A percentile compares a stretch with the other conserved stretches of the same genome.
Conservation (phyloP, 2,113 vertebrate genomes). For the Ophiodon elongatus region DNA sequence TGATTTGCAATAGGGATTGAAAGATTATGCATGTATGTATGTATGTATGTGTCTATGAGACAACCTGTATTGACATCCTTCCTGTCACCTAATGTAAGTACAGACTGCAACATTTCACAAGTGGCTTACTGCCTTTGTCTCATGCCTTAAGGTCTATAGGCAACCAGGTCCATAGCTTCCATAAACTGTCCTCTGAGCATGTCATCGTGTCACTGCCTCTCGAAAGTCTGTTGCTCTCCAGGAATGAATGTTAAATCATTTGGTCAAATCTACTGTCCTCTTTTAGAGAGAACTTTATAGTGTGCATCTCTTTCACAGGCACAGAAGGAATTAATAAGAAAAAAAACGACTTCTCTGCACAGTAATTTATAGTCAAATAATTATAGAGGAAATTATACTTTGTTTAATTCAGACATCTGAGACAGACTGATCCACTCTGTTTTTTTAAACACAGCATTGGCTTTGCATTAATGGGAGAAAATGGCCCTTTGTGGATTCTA, state of each 20-base stretch:
- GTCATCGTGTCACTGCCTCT: constrained; percentile 15
- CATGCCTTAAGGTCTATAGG: constrained; percentile 32
- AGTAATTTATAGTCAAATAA: constrained; percentile 19
- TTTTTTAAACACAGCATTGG: constrained; percentile 14
- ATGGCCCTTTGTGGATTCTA: neutral
- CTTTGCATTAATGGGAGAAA: constrained; percentile 22
- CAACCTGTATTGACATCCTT: constrained; percentile 7
- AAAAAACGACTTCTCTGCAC: neutral
- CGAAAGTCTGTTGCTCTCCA: constrained; percentile 21
- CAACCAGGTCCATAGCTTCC: constrained; percentile 54
- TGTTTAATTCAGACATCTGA: constrained; percentile 15
- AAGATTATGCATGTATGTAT: too few species aligned
- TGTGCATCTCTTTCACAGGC: neutral
- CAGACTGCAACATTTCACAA: constrained; percentile 34
- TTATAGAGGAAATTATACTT: constrained; percentile 34
- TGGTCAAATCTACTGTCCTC: neutral
- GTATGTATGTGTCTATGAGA: neutral
- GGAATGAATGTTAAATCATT: neutral
- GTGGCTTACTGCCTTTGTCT: constrained; percentile 46
- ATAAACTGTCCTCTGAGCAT: constrained; percentile 51
- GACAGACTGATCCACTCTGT: neutral
- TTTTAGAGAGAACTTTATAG: neutral
- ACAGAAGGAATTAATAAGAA: neutral
- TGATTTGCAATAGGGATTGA: too few species aligned
- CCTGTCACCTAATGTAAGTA: constrained; percentile 23